Evolutionary conservation across 2,113 vertebrate genomes (phyloP).

Genomic region (Mastomys natalensis): DNA sequence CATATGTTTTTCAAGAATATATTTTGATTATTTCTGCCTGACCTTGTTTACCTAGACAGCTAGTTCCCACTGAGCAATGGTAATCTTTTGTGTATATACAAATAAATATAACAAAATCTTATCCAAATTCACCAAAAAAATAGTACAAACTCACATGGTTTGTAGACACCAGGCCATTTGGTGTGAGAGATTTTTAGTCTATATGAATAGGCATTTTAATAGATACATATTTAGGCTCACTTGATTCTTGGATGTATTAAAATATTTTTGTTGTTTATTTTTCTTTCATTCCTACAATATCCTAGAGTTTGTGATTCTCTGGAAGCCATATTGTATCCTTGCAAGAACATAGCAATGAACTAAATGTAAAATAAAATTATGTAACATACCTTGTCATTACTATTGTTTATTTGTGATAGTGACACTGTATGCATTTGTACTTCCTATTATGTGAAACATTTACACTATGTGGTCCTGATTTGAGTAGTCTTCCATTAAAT

Average conservation of each 20-base stretch:
- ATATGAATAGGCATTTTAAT: neutral
- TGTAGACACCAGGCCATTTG: neutral
- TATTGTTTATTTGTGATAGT: neutral
- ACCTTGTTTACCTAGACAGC: neutral
- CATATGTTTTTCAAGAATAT: neutral
- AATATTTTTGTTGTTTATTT: constrained; percentile 21
- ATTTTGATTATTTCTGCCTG: constrained; percentile 32
- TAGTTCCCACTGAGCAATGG: neutral
- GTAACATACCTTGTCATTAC: neutral
- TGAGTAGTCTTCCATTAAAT: neutral
- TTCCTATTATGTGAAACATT: neutral
- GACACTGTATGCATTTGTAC: neutral
- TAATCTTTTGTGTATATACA: neutral
- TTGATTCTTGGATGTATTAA: constrained; percentile 6
- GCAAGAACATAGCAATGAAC: constrained; percentile 39
- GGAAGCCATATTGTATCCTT: neutral
- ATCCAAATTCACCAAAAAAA: neutral
- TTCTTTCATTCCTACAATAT: constrained; percentile 20
- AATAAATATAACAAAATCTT: constrained; percentile 44
- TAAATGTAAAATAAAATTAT: constrained; percentile 37
- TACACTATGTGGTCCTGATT: neutral
- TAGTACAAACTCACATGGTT: neutral
- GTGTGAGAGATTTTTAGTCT: neutral
- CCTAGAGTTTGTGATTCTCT: constrained; percentile 39
- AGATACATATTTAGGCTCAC: neutral